Percentiles rank a stretch among this genome's conserved stretches.
phyloP scores from a whole-genome alignment of 2,888 invertebrate species.

The Drosophila longiperda region DNA sequence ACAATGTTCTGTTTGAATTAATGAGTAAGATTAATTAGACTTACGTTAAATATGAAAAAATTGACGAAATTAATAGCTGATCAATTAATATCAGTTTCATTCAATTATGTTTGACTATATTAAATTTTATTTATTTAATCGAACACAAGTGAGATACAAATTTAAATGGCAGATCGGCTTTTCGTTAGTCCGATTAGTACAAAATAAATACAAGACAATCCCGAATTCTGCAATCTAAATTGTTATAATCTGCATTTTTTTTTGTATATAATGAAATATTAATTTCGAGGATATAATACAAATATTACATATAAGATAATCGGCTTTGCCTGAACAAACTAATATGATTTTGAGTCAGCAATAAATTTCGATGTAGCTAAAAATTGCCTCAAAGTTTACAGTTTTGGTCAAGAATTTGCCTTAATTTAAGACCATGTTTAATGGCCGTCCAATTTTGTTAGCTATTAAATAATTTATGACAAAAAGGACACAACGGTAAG shows the following conservation, averaged over 20 bases:
- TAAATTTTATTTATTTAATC: not conserved
- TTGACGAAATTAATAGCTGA: too few species aligned
- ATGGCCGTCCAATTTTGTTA: slow-evolving; percentile 50
- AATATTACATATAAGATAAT: slow-evolving; percentile 27
- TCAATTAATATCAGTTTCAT: too few species aligned
- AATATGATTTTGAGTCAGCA: slow-evolving; percentile 4
- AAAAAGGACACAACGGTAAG: slow-evolving; percentile 38
- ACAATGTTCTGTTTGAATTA: too few species aligned
- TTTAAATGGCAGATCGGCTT: not conserved
- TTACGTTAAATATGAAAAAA: too few species aligned
- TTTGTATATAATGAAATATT: slow-evolving; percentile 1
- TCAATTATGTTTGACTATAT: not conserved
- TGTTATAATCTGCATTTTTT: slow-evolving; percentile 1
- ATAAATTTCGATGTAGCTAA: slow-evolving; percentile 27
- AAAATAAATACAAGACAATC: too few species aligned
- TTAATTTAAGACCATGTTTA: slow-evolving; percentile 41
- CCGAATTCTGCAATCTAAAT: slow-evolving; percentile 22
- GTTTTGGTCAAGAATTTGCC: slow-evolving; percentile 25
- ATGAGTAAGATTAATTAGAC: too few species aligned
- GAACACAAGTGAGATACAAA: not conserved
- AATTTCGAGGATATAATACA: slow-evolving; percentile 19
- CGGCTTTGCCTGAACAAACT: slow-evolving; percentile 3
- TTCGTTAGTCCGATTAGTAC: not conserved
- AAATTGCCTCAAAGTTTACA: slow-evolving; percentile 10
- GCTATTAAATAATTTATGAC: slow-evolving; percentile 69